Percentiles rank a stretch among this genome's conserved stretches.
phyloP scores from a whole-genome alignment of 1,140 invertebrate species.

The Cylas formicarius region DNA sequence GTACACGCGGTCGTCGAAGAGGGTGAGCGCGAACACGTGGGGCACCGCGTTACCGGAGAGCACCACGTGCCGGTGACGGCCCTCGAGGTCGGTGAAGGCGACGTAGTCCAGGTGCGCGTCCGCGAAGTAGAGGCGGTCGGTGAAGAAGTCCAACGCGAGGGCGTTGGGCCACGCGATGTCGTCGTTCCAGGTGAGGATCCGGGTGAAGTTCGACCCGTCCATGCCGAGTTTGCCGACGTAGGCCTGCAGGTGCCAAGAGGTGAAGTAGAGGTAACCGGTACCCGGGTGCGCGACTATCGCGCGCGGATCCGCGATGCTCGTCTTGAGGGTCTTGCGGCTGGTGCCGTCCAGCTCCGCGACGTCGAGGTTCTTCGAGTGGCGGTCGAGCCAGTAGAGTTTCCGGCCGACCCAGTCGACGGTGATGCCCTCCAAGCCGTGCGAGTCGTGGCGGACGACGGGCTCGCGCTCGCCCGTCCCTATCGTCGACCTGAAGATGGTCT shows the following conservation, averaged over 20 bases:
- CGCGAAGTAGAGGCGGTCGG: constrained; percentile 90
- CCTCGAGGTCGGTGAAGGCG: constrained; percentile 86
- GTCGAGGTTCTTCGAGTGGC: constrained; percentile 89
- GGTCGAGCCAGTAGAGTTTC: constrained; percentile 96
- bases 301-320: constrained; percentile 83
- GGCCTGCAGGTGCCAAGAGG: constrained; percentile 92
- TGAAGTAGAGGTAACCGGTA: constrained; percentile 90
- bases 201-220: constrained; percentile 88
- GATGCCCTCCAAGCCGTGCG: constrained; percentile 92
- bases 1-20: constrained; percentile 92
- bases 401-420: constrained; percentile 94
- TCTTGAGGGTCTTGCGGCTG: constrained; percentile 78
- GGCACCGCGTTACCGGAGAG: constrained; percentile 74
- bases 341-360: constrained; percentile 90
- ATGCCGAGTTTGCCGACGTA: constrained; percentile 97
- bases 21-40: constrained; percentile 87
- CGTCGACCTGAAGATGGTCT: constrained; percentile 77
- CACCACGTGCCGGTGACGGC: constrained; percentile 74
- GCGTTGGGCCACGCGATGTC: constrained; percentile 98
- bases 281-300: constrained; percentile 93
- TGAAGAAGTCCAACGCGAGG: constrained; percentile 94
- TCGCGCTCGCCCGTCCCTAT: constrained; percentile 57
- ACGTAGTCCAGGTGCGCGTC: constrained; percentile 98
- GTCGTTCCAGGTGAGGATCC: constrained; percentile 85
- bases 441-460: constrained; percentile 85